Percentiles rank a stretch among this genome's conserved stretches.
These are phyloP conservation scores for Montifringilla adamsi DNA, from an alignment of 2,113 vertebrate species.

Conservation along the genomic window DNA sequence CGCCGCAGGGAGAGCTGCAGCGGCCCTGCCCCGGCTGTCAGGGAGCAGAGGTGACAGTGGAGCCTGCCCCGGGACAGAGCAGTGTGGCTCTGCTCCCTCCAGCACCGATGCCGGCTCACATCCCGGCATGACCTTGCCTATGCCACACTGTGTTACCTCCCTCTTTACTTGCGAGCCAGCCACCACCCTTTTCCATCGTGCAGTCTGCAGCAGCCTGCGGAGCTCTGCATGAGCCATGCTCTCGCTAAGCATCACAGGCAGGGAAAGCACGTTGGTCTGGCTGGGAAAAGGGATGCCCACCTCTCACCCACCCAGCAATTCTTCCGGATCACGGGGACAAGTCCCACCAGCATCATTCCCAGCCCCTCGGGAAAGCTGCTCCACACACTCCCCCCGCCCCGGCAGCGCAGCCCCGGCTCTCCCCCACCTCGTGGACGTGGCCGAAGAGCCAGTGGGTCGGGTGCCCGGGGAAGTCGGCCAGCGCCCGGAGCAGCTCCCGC, in stretches of 20 bases:
- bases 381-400: not conserved
- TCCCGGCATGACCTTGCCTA: fast-evolving
- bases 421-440: conserved; percentile 74
- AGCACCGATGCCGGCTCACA: not conserved
- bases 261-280: fast-evolving
- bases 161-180: not conserved
- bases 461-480: conserved; percentile 77
- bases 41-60: not conserved
- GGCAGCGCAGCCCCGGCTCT: not conserved
- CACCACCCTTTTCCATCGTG: not conserved
- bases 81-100: not conserved
- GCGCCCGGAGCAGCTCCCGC: conserved; percentile 52
- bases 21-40: not conserved
- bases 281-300: not conserved
- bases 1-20: not conserved
- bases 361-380: too few species aligned
- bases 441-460: conserved; percentile 81
- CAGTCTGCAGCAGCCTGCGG: not conserved
- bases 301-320: not conserved
- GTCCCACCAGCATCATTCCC: not conserved
- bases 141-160: fast-evolving
- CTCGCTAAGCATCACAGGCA: not conserved
- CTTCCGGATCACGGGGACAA: not conserved
- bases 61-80: not conserved
- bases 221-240: fast-evolving